These are phyloP conservation scores for Drosophila lacertosa DNA, from an alignment of 1,140 invertebrate genomes.

Conservation along the genomic window DNA sequence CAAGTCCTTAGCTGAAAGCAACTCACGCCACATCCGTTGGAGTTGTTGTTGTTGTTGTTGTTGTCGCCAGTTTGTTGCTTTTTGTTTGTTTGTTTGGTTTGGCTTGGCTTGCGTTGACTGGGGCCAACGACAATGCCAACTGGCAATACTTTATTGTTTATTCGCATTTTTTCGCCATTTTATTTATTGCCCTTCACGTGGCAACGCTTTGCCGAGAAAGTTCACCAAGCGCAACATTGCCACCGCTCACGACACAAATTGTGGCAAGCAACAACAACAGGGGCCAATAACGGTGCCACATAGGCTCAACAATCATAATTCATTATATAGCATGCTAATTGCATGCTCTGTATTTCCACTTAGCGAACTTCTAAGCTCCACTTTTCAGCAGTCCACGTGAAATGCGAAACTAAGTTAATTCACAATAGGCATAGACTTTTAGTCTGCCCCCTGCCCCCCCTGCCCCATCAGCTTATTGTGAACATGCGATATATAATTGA, in stretches of 20 bases:
- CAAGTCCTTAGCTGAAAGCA: slow-evolving; percentile 29
- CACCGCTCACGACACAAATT: slow-evolving; percentile 50
- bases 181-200: slow-evolving; percentile 77
- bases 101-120: background rate
- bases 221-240: slow-evolving; percentile 49
- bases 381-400: slow-evolving; percentile 35
- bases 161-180: slow-evolving; percentile 75
- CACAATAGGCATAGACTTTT: slow-evolving; percentile 54
- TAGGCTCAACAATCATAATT: slow-evolving; percentile 60
- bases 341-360: slow-evolving; percentile 56
- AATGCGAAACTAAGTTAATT: slow-evolving; percentile 75
- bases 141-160: slow-evolving; percentile 75
- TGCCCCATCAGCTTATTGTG: slow-evolving; percentile 36
- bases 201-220: slow-evolving; percentile 51
- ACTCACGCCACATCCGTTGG: slow-evolving; percentile 73
- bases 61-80: slow-evolving; percentile 46
- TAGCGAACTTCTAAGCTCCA: slow-evolving; percentile 38
- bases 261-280: slow-evolving; percentile 15
- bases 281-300: slow-evolving; percentile 14
- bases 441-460: too few relatives aligned
- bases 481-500: slow-evolving; percentile 79
- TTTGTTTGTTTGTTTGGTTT: slow-evolving; percentile 61
- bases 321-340: slow-evolving; percentile 66
- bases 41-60: slow-evolving; percentile 44
- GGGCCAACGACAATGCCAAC: slow-evolving; percentile 41